Conservation (phyloP, 1,140 invertebrate species). For the Drosophila prosaltans region DNA sequence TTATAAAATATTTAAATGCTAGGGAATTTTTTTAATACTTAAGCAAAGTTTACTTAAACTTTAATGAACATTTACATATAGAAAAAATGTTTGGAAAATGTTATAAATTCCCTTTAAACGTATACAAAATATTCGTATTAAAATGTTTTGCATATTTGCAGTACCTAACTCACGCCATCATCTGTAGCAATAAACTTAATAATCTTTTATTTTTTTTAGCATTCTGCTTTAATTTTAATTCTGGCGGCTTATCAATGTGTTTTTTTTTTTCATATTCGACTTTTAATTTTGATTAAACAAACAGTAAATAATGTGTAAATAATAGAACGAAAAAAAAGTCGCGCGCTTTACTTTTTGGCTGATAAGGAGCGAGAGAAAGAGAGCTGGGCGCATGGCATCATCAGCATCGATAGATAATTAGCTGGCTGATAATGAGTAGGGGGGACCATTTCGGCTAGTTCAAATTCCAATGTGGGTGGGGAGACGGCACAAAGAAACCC, state of each 20-base stretch:
- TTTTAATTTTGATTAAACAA: constrained; percentile 47
- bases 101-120: too few species aligned
- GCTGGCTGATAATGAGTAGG: constrained; percentile 65
- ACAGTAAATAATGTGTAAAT: constrained; percentile 66
- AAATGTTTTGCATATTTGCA: not conserved
- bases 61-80: too few species aligned
- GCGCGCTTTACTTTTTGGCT: constrained; percentile 37
- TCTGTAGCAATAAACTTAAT: constrained; percentile 2
- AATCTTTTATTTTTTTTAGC: constrained; percentile 21
- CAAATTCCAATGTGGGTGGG: constrained; percentile 73
- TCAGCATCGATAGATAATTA: constrained; percentile 77
- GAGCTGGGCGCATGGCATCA: constrained; percentile 47
- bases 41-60: too few species aligned
- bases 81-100: too few species aligned
- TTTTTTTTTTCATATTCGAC: constrained; percentile 54
- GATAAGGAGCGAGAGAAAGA: constrained; percentile 46
- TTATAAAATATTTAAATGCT: too few species aligned
- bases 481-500: not conserved
- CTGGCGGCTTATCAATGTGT: not conserved
- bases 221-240: constrained; percentile 7
- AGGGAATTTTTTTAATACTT: too few species aligned
- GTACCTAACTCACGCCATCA: not conserved
- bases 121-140: too few species aligned
- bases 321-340: constrained; percentile 47
- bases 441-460: constrained; percentile 47